A percentile compares a stretch with the other conserved stretches of the same genome.
Evolutionary conservation across 2,888 invertebrate genomes (phyloP).

Genomic region (Epinotia demarniana): DNA sequence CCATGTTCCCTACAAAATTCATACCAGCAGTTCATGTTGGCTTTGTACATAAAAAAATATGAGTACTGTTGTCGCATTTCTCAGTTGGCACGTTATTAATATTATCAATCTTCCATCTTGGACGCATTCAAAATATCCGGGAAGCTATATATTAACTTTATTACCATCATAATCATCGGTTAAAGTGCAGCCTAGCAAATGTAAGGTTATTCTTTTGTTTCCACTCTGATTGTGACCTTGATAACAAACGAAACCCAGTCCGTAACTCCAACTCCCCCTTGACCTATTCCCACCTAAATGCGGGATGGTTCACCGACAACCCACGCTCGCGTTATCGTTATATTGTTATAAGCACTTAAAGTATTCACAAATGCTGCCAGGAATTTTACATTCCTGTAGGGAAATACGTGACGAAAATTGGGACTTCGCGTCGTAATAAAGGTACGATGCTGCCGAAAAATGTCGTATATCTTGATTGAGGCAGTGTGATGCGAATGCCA

Average conservation of each 20-base stretch:
- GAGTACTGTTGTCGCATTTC: too few relatives aligned
- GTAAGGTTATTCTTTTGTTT: too few relatives aligned
- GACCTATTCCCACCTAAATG: not conserved
- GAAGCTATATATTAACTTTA: too few relatives aligned
- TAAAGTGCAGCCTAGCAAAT: too few relatives aligned
- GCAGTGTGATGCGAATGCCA: too few relatives aligned
- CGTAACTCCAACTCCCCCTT: not conserved
- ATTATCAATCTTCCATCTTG: too few relatives aligned
- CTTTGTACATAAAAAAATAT: not conserved
- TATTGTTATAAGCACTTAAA: conserved; percentile 35
- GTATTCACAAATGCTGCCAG: conserved; percentile 16
- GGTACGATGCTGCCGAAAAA: not conserved
- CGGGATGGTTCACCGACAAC: conserved; percentile 20
- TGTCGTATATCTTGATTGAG: not conserved
- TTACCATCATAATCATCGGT: too few relatives aligned
- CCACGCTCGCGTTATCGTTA: conserved; percentile 19
- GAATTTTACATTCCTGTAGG: conserved; percentile 33
- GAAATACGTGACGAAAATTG: conserved; percentile 38
- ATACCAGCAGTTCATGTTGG: too few relatives aligned
- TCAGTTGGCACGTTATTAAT: too few relatives aligned
- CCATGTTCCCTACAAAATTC: too few relatives aligned
- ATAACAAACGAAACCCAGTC: not conserved
- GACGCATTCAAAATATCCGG: too few relatives aligned
- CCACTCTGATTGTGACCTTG: not conserved
- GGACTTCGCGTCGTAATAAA: conserved; percentile 10